Percentiles rank a stretch among this genome's conserved stretches.
phyloP scores from a whole-genome alignment of 2,888 invertebrate species.

The Agrilus biguttatus region DNA sequence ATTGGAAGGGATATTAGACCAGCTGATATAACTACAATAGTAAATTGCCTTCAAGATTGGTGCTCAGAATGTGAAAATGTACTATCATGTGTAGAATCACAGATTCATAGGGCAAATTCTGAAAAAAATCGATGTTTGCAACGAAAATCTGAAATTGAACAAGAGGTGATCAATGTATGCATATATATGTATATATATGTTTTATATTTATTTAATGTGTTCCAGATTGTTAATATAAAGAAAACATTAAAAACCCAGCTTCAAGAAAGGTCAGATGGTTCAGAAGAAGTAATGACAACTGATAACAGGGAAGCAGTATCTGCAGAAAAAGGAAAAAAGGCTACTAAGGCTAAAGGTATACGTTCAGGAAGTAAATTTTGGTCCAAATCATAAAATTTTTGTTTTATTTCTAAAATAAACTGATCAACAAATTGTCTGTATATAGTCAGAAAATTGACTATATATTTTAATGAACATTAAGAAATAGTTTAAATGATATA shows the following conservation, averaged over 20 bases:
- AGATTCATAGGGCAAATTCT: conserved; percentile 74
- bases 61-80: conserved; percentile 82
- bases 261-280: conserved; percentile 47
- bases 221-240: conserved; percentile 72
- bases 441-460: too few relatives aligned
- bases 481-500: too few relatives aligned
- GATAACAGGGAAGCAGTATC: conserved; percentile 50
- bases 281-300: conserved; percentile 73
- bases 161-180: conserved; percentile 47
- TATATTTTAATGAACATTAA: too few relatives aligned
- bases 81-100: conserved; percentile 74
- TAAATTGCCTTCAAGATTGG: conserved; percentile 75
- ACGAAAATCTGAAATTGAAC: conserved; percentile 70
- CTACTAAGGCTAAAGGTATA: conserved; percentile 51
- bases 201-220: conserved; percentile 5
- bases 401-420: neutral
- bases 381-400: conserved; percentile 34
- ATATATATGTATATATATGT: neutral
- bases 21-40: conserved; percentile 69
- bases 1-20: conserved; percentile 83
- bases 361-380: conserved; percentile 56
- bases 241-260: conserved; percentile 73
- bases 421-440: too few relatives aligned
- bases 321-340: conserved; percentile 37
- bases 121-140: conserved; percentile 69